Evolutionary conservation across 2,888 invertebrate species (phyloP), one percentile per base, ranked within the genome.

Genomic region (Mimas tiliae): DNA sequence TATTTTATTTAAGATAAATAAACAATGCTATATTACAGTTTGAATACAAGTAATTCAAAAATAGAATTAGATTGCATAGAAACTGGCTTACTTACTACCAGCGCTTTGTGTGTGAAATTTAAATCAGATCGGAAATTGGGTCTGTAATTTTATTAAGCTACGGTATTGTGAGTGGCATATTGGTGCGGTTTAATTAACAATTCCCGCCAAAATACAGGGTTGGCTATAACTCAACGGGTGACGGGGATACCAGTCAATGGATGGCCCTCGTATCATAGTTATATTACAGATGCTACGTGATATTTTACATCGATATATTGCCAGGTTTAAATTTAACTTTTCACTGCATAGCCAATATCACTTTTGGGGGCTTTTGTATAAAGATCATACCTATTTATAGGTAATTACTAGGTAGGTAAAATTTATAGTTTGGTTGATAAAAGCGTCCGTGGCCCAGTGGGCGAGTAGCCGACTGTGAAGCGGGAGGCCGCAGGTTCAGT

Each of bases 141-240:
- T 78, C 73, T 71, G 80, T 85, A 83, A 85, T 86, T 85, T 82
- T 81, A 80, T 84, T 81, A 82, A 78, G 75, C 79, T 77, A 70
- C 65, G 62, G 69, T 67, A 82, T 82, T 84, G 79, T 82, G 83
- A 83, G 79, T 84, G 84, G 81, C 82, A 77, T 85, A 84, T 83
- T 81, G 82, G 81, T 79, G 82, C 21, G 83, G 83, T 85, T 88
- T 88, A 89, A 89, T 89, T 89, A 89, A 83, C 87, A 83, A 83
- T 83, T 80, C 77, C 68, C 72, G 76, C 76, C 72, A 75, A 80
- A 80, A 82, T 77, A 78, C 78, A 78, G 69, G 72, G 71, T 66
- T 50, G 67, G 72, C 77, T 72, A 81, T 87, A 83, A 82, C 80
- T 87, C 84, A 84, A 72, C 68, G 68, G 65, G 71, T 80, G 84